phyloP scores from a whole-genome alignment of 2,888 invertebrate species.

The Drosophila bunnanda region DNA sequence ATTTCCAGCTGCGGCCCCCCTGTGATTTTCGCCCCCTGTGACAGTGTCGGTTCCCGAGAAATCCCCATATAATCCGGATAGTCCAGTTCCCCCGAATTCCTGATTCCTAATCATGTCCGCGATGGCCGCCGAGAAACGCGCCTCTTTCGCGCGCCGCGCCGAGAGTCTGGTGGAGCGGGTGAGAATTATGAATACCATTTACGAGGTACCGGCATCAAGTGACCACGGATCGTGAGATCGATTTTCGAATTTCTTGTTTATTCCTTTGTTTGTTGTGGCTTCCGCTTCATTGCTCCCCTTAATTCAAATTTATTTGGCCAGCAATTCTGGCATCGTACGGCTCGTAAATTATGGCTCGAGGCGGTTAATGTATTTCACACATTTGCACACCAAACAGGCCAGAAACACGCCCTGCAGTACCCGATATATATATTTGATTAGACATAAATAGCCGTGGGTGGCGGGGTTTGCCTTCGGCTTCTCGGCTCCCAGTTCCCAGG shows the following conservation, averaged over 20 bases:
- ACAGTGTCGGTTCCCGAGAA: constrained; percentile 11
- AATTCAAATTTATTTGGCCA: constrained; percentile 51
- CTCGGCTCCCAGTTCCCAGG: constrained; percentile 8
- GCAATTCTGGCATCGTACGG: constrained; percentile 23
- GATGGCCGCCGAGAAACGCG: constrained; percentile 81
- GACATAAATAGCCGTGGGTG: constrained; percentile 33
- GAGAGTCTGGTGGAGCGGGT: constrained; percentile 85
- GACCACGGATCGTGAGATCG: constrained; percentile 83
- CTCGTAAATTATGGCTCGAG: constrained; percentile 44
- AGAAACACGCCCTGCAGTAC: constrained; percentile 19
- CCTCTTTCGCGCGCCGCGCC: constrained; percentile 84
- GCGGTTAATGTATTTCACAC: constrained; percentile 33
- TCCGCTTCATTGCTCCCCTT: constrained; percentile 25
- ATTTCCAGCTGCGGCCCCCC: constrained; percentile 26
- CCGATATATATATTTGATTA: constrained; percentile 53
- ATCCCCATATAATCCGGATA: constrained; percentile 18
- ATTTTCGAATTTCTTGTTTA: constrained; percentile 57
- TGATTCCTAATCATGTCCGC: constrained; percentile 69
- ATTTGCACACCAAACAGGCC: constrained; percentile 18
- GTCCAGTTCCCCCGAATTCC: constrained; percentile 5
- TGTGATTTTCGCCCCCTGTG: constrained; percentile 11
- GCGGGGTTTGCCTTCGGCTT: constrained; percentile 6
- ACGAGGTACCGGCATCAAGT: constrained; percentile 84
- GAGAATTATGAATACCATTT: constrained; percentile 85
- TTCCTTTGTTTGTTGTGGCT: constrained; percentile 41